These are phyloP conservation scores for Wiebesia pumilae DNA, from an alignment of 1,140 invertebrate species.

Conservation along the genomic window DNA sequence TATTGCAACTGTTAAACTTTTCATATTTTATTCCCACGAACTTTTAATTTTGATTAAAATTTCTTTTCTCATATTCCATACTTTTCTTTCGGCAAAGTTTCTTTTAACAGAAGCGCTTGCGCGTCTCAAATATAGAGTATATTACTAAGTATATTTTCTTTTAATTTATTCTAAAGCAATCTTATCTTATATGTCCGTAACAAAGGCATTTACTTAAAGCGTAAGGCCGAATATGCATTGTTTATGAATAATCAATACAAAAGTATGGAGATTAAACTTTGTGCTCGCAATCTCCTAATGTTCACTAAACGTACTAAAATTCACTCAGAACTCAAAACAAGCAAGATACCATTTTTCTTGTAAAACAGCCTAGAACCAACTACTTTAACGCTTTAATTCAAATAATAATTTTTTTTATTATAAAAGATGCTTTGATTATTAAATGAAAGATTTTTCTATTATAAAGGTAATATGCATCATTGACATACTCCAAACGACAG, in stretches of 20 bases:
- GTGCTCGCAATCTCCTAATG: background rate
- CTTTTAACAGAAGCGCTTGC: background rate
- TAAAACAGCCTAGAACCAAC: too few relatives aligned
- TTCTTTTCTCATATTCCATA: background rate
- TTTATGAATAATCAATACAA: background rate
- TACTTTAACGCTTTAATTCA: too few relatives aligned
- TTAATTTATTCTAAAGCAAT: background rate
- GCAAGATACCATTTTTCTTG: too few relatives aligned
- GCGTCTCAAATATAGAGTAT: background rate
- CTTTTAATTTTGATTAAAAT: background rate
- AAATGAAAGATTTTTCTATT: too few relatives aligned
- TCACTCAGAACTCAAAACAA: too few relatives aligned
- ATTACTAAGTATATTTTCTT: background rate
- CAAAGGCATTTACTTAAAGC: background rate
- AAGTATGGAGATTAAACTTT: background rate
- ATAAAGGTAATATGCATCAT: too few relatives aligned
- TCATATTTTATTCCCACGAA: background rate
- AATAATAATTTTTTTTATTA: too few relatives aligned
- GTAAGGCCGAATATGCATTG: background rate
- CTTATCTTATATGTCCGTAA: background rate
- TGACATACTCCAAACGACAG: too few relatives aligned
- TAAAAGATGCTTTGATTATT: too few relatives aligned
- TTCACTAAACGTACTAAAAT: too few relatives aligned
- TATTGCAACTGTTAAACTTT: background rate
- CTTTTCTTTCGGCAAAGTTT: background rate